Conservation (phyloP, 2,113 vertebrate species). For the Gnathochromis pfefferi region DNA sequence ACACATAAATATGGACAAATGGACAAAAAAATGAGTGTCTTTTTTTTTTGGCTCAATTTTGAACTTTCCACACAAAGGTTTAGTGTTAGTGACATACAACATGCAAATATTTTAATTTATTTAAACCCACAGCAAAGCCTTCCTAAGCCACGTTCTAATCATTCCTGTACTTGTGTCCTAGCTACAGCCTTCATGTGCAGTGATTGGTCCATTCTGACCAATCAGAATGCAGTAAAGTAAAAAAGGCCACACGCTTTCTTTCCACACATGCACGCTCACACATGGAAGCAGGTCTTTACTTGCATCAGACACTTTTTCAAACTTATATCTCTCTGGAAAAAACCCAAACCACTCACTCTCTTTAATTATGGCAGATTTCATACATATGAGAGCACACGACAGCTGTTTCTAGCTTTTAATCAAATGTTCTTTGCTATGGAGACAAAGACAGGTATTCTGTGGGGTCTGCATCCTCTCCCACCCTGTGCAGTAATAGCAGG, state of each 20-base stretch:
- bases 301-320: background rate
- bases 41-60: background rate
- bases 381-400: background rate
- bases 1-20: background rate
- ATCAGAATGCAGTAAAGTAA: background rate
- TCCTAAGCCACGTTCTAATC: background rate
- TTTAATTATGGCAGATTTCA: slow-evolving; percentile 17
- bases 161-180: background rate
- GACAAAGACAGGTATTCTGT: slow-evolving; percentile 1
- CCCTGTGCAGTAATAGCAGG: background rate
- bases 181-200: background rate
- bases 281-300: background rate
- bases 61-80: background rate
- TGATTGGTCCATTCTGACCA: background rate
- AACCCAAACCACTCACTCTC: background rate
- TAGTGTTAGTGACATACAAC: background rate
- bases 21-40: background rate
- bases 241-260: background rate
- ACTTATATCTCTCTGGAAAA: background rate
- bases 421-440: background rate
- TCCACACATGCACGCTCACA: background rate
- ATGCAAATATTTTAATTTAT: background rate
- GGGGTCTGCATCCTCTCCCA: background rate
- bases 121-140: background rate
- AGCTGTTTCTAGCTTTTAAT: slow-evolving; percentile 40